phyloP scores from a whole-genome alignment of 2,797 vertebrate genomes.

The Gymnothorax javanicus region DNA sequence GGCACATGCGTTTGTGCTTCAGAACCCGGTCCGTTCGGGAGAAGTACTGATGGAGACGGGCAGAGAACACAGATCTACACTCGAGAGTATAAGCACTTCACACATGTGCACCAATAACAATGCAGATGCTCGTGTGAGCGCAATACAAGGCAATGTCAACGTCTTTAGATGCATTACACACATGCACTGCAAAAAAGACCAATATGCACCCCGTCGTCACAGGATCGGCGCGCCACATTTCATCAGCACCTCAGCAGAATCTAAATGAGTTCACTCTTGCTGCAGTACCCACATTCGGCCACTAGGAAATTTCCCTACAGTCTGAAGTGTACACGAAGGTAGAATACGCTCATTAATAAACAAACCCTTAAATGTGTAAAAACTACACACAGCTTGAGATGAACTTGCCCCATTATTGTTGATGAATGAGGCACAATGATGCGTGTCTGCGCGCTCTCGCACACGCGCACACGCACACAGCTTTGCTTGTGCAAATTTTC shows the following conservation, averaged over 20 bases:
- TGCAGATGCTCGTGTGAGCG: not conserved
- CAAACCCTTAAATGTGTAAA: not conserved
- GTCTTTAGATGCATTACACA: not conserved
- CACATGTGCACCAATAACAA: not conserved
- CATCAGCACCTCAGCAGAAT: not conserved
- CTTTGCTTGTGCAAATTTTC: not conserved
- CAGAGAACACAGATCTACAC: too few relatives aligned
- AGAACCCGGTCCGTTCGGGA: conserved; percentile 97
- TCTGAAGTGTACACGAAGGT: not conserved
- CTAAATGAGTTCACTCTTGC: not conserved
- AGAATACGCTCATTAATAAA: not conserved
- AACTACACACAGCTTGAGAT: not conserved
- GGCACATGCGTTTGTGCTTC: conserved; percentile 99
- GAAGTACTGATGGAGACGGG: conserved; percentile 81
- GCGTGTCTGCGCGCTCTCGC: too few relatives aligned
- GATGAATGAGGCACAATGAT: not conserved
- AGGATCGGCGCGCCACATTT: too few relatives aligned
- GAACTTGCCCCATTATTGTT: not conserved
- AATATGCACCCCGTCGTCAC: not conserved
- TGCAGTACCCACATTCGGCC: not conserved
- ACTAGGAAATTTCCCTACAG: not conserved
- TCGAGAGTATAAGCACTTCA: not conserved
- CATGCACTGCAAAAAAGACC: not conserved
- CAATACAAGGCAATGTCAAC: not conserved
- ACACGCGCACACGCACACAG: not conserved